phyloP scores from a whole-genome alignment of 1,140 invertebrate genomes.

The Formica selysi region DNA sequence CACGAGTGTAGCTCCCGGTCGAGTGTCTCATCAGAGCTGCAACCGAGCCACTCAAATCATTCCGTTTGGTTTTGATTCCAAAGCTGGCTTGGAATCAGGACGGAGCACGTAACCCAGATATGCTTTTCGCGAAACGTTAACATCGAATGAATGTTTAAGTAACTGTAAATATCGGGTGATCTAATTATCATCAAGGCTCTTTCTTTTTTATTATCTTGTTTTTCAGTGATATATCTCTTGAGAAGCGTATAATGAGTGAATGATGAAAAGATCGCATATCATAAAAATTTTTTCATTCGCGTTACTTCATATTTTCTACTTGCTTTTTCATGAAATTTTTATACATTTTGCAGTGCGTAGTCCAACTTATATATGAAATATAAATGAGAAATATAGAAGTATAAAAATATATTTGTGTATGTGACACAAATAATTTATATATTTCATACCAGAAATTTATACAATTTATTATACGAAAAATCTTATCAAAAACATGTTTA shows the following conservation, averaged over 20 bases:
- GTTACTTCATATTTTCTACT: background rate
- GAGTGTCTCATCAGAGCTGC: slow-evolving; percentile 57
- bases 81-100: background rate
- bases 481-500: background rate
- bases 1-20: background rate
- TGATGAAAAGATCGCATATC: background rate
- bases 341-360: background rate
- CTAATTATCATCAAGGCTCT: slow-evolving; percentile 11
- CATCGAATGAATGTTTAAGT: slow-evolving; percentile 21
- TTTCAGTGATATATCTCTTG: background rate
- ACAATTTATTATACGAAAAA: background rate
- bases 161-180: slow-evolving; percentile 5
- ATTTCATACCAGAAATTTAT: slow-evolving; percentile 2
- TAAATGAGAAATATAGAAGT: background rate
- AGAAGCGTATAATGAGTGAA: background rate
- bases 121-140: slow-evolving; percentile 15
- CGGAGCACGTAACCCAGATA: slow-evolving; percentile 18
- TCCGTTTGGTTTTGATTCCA: slow-evolving; percentile 11
- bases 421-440: background rate
- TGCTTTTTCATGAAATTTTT: slow-evolving; percentile 29
- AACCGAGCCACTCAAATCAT: slow-evolving; percentile 8
- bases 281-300: background rate
- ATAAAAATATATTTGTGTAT: background rate
- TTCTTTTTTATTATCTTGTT: background rate
- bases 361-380: background rate